These are phyloP conservation scores for Camelus bactrianus DNA, from an alignment of 2,113 vertebrate species.

Conservation along the genomic window DNA sequence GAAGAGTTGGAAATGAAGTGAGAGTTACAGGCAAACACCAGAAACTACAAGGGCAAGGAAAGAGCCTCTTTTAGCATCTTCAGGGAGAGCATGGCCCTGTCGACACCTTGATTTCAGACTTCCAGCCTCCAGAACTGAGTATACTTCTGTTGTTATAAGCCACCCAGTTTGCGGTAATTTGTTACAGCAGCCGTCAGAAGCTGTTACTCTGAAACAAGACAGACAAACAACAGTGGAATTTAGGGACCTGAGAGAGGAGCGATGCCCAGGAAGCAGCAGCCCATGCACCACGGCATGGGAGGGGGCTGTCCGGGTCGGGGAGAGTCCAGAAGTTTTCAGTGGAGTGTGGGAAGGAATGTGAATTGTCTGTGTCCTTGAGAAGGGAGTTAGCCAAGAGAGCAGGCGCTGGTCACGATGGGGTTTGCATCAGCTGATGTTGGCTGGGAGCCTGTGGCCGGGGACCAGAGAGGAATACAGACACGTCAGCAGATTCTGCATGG, in stretches of 20 bases:
- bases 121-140: background rate
- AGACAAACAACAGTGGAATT: background rate
- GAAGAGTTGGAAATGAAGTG: background rate
- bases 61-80: no score
- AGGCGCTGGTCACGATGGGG: background rate
- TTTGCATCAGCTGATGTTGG: background rate
- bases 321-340: background rate
- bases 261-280: background rate
- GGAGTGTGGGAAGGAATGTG: background rate
- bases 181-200: background rate
- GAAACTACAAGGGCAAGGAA: background rate
- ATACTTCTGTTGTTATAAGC: background rate
- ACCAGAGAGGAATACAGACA: background rate
- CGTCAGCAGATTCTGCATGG: background rate
- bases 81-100: background rate
- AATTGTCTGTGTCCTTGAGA: background rate
- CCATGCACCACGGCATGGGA: background rate
- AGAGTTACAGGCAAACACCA: background rate
- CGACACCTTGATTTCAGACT: background rate
- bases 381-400: background rate
- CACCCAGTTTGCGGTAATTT: background rate
- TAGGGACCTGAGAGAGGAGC: background rate
- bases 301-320: background rate
- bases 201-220: background rate
- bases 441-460: background rate